Evolutionary conservation across 2,888 invertebrate species (phyloP).

Genomic region (Craniophora ligustri): DNA sequence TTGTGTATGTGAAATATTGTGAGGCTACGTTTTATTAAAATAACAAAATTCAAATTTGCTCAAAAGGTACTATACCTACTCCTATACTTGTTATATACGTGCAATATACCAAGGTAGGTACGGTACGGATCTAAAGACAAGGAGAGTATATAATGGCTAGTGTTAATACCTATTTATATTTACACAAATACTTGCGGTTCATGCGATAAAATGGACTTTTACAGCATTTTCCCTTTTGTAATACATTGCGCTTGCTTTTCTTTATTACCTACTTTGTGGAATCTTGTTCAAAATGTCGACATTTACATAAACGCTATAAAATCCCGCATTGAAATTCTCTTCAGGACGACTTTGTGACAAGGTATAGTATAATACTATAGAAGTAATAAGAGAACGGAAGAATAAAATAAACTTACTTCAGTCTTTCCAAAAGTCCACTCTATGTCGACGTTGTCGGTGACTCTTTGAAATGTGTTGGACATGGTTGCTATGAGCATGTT

Average conservation of each 20-base stretch:
- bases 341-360: background rate
- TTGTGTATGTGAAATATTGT: too few species aligned
- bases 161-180: background rate
- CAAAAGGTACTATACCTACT: too few species aligned
- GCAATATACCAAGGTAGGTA: too few species aligned
- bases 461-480: slow-evolving; percentile 92
- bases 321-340: slow-evolving; percentile 4
- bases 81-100: too few species aligned
- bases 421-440: slow-evolving; percentile 94
- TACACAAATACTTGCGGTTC: slow-evolving; percentile 5
- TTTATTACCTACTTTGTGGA: slow-evolving; percentile 8
- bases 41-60: too few species aligned
- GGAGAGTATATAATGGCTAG: background rate
- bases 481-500: slow-evolving; percentile 95
- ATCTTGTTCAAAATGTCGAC: slow-evolving; percentile 8
- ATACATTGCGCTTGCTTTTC: background rate
- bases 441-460: slow-evolving; percentile 90
- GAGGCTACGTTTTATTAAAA: too few species aligned
- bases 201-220: slow-evolving; percentile 8
- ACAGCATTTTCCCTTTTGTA: slow-evolving; percentile 13
- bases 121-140: too few species aligned
- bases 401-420: slow-evolving; percentile 70
- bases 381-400: slow-evolving; percentile 1
- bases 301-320: slow-evolving; percentile 13
- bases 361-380: background rate